Evolutionary conservation across 2,113 vertebrate genomes (phyloP), one percentile per base, ranked within the genome.

Genomic region (Galeopterus variegatus): DNA sequence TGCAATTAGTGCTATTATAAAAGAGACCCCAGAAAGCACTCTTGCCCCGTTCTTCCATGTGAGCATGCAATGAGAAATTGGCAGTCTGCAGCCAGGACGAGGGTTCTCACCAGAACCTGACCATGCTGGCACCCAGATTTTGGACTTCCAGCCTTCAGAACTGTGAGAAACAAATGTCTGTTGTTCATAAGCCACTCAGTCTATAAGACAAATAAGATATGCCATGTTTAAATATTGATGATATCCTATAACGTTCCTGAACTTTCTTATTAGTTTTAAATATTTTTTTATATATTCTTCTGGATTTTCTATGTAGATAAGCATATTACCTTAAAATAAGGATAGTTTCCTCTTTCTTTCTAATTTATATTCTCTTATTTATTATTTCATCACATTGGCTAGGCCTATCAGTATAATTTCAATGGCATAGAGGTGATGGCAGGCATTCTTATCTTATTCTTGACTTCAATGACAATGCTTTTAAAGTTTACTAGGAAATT

Each of bases 241-340:
- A 76, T 54, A 77, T 69, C 60, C 50, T 84, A 1, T 48, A 58
- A 65, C 83, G 28, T 75, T 64, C 36, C 28, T 56, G 23, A 67
- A 83, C 72, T 77, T 90, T 67, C 28, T 28, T n/a, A 69, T 50
- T 94, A 50, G 50, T 48, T 90, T 13, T n/a, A 83, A 94, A 50
- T 76, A 36, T 67, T 69, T 75, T 48, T 15, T 41, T n/a, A n/a
- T n/a, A 36, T 17, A 67, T 48, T 83, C n/a, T 76, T 15, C 75
- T 73, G n/a, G 26, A 65, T 88, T 41, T 28, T 81, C 76, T 64
- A 19, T 41, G 26, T 54, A 67, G n/a, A 75, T 0, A 45, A 41
- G 41, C 41, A 48, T 89, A 26, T 65, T 76, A 65, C 8, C 21
- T 83, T 36, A 90, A 94, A 87, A 60, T 70, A 70, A 62, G 70